Base-by-base conservation (phyloP, 2,113 vertebrate species). In the Nibea albiflora region DNA sequence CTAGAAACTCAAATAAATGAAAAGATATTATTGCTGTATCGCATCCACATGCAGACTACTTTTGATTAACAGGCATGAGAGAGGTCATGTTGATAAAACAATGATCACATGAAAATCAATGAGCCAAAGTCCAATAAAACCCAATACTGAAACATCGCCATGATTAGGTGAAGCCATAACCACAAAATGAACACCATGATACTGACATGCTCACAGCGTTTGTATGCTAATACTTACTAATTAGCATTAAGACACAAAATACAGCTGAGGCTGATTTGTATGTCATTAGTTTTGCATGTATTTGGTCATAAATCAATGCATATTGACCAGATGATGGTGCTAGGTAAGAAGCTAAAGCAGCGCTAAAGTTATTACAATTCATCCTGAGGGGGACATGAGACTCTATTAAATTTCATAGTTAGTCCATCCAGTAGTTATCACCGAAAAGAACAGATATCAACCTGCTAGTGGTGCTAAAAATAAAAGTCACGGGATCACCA, bases 31-130 rank as follows among this genome's bases (percentile, higher is more conserved):
- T 11, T 4, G 24, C 19, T 49, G 52, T 52, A 76, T 57, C 20
- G n/a, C 20, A 56, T 7, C 11, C 20, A 20, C 24, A 44, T 12
- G 20, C 8, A 49, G 20, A 56, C 1, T 19, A 39, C 9, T 56
- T 50, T 66, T 46, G 54, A 39, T 42, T 57, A 46, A 52, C 54
- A 26, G 19, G 14, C 57, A 1, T 35, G 16, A 66, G 52, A n/a
- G n/a, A 28, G 56, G 72, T 65, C n/a, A 31, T 28, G 61, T 11
- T 42, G 46, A 68, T 4, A 44, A 49, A 76, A 46, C 28, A 15
- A 62, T n/a, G 4, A 74, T 46, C 19, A 76, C 15, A 19, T 49
- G 39, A 56, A 68, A 64, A 63, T 24, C 9, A 68, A 61, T 80
- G 62, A 80, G 11, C 53, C 53, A 42, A 4, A 28, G 44, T 8